A percentile compares a stretch with the other conserved stretches of the same genome.
Evolutionary conservation across 2,888 invertebrate genomes (phyloP).

Genomic region (Pteria penguin): DNA sequence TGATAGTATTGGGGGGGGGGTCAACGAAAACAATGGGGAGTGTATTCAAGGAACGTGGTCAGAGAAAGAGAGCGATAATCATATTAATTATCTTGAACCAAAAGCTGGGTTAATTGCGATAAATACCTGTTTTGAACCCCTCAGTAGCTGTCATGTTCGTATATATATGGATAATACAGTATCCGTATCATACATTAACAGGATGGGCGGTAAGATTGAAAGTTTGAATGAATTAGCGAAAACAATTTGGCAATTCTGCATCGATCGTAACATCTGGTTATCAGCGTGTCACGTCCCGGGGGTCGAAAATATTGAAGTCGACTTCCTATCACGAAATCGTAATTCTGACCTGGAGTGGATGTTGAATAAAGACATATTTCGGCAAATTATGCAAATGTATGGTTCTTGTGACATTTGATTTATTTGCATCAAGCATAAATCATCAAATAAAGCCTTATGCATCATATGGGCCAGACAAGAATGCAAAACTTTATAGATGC

Average conservation of each 20-base stretch:
- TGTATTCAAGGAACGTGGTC: slow-evolving; percentile 31
- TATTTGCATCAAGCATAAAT: slow-evolving; percentile 30
- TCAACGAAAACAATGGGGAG: not conserved
- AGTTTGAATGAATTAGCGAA: slow-evolving; percentile 7
- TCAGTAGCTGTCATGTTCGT: slow-evolving; percentile 29
- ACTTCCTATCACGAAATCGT: slow-evolving; percentile 7
- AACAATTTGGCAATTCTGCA: slow-evolving; percentile 19
- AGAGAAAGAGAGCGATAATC: slow-evolving; percentile 16
- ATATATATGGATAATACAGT: slow-evolving; percentile 38
- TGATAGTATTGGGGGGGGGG: too few relatives aligned
- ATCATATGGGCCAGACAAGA: slow-evolving; percentile 13
- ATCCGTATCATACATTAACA: slow-evolving; percentile 37
- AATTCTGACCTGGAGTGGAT: slow-evolving; percentile 19
- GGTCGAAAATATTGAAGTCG: slow-evolving; percentile 19
- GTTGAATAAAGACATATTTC: slow-evolving; percentile 5
- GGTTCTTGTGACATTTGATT: slow-evolving; percentile 12
- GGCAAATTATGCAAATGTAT: not conserved
- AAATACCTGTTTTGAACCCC: slow-evolving; percentile 14
- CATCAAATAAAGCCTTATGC: slow-evolving; percentile 13
- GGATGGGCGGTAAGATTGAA: slow-evolving; percentile 26
- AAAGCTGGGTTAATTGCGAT: slow-evolving; percentile 34
- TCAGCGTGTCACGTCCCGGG: slow-evolving; percentile 15
- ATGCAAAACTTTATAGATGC: slow-evolving; percentile 23
- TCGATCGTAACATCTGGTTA: slow-evolving; percentile 17
- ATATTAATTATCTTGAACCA: slow-evolving; percentile 45